Evolutionary conservation across 2,797 vertebrate genomes (phyloP).

Genomic region (Anguilla obscura): DNA sequence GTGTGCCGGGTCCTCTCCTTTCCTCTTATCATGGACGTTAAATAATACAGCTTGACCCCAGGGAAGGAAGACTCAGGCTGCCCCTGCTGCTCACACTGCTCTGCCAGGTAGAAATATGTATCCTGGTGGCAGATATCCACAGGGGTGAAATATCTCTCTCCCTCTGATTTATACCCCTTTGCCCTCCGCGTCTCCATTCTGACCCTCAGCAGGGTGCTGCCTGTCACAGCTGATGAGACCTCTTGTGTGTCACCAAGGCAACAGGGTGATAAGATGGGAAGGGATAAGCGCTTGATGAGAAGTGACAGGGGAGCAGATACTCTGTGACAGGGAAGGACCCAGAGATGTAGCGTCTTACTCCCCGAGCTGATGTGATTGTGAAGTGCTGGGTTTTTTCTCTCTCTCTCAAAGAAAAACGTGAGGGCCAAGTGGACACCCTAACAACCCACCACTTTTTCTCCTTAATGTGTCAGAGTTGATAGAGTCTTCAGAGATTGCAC

Average conservation of each 20-base stretch:
- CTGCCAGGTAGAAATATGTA: neutral
- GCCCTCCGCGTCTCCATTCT: neutral
- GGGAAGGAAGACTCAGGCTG: neutral
- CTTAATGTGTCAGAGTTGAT: neutral
- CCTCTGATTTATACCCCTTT: neutral
- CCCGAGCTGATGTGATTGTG: neutral
- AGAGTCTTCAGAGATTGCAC: neutral
- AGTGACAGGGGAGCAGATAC: slow-evolving; percentile 5
- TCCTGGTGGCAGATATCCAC: neutral
- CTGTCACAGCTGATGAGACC: neutral
- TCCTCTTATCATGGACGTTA: neutral
- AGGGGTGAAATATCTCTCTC: neutral
- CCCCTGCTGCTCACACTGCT: neutral
- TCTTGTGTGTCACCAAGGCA: neutral
- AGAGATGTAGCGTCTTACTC: slow-evolving; percentile 13
- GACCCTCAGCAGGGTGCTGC: neutral
- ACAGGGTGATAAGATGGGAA: slow-evolving; percentile 18
- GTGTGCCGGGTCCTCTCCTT: neutral
- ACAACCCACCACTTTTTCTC: neutral
- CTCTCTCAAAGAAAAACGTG: neutral
- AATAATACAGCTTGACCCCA: neutral
- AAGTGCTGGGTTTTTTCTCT: neutral
- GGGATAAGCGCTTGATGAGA: slow-evolving; percentile 36
- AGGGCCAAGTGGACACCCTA: neutral
- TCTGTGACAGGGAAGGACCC: slow-evolving; percentile 17